Evolutionary conservation across 1,140 invertebrate genomes (phyloP), one percentile per base, ranked within the genome.

Genomic region (Drosophila sulfurigaster): DNA sequence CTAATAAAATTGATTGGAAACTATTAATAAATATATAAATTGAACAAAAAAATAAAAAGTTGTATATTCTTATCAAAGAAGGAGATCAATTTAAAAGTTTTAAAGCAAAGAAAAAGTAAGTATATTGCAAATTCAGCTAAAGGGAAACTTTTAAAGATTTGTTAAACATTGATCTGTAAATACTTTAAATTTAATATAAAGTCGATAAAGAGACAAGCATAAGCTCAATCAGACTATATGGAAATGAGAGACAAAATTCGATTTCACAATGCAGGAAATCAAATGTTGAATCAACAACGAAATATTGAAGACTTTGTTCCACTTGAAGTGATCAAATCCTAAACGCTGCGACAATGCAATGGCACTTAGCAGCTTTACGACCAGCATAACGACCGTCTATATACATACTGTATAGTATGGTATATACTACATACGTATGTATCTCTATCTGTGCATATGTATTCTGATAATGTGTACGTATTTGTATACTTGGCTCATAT

Each of bases 301-400:
- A 32, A 54, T 7, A 3, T 54, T 32, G 11, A 54, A 54, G 28
- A 54, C 51, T 54, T 30, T 35, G 25, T 43, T 43, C 49, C 49
- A 52, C 20, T 28, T 52, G 10, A 25, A 52, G 20, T 38, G 54
- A 35, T 41, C 32, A 57, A 57, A 54, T 57, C 32, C 35, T 38
- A 57, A 57, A 13, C 30, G 32, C 51, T 32, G 45, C 45, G 66
- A 32, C 52, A 48, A 58, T 52, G 51, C 54, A 67, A 38, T 46
- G 66, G 16, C 56, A 60, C 66, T 60, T 69, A 45, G 56, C 46
- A 20, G 41, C 66, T 69, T 60, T 69, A 69, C 57, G 66, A 69
- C 57, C n/a, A 28, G 25, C 46, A 60, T 69, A 69, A 62, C 56
- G 57, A 60, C 15, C 35, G 20, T 25, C 20, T 25, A 25, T 25